A percentile compares a stretch with the other conserved stretches of the same genome.
phyloP scores from a whole-genome alignment of 2,888 invertebrate species.

The Phymatocera aterrima region DNA sequence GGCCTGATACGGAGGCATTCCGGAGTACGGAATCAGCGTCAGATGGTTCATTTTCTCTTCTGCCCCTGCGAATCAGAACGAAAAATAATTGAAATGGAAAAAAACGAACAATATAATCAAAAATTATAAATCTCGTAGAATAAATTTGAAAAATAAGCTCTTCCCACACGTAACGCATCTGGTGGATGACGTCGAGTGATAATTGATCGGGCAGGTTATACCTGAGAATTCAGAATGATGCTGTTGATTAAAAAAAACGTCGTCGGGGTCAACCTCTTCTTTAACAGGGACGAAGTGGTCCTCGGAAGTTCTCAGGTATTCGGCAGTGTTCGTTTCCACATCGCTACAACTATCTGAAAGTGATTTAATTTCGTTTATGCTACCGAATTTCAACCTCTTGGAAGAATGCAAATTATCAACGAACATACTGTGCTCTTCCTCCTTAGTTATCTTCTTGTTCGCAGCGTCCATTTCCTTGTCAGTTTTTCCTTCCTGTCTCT shows the following conservation, averaged over 20 bases:
- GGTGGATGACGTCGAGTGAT: no score
- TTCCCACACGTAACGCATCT: no score
- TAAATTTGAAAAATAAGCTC: background rate
- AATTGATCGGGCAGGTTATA: no score
- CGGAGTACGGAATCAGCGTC: conserved; percentile 31
- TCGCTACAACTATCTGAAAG: conserved; percentile 39
- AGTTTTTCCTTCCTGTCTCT: conserved; percentile 63
- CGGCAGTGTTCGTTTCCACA: conserved; percentile 38
- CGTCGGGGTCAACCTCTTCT: conserved; percentile 39
- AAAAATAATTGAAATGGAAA: conserved; percentile 81
- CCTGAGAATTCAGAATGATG: conserved; percentile 38
- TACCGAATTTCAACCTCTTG: background rate
- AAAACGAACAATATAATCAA: background rate
- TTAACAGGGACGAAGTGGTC: conserved; percentile 39
- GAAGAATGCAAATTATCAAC: background rate
- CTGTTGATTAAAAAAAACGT: conserved; percentile 33
- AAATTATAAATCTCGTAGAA: background rate
- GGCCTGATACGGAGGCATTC: conserved; percentile 26
- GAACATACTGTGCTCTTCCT: conserved; percentile 74
- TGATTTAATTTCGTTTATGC: background rate
- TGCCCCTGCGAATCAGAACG: background rate
- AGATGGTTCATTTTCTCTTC: conserved; percentile 38
- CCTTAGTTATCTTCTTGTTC: conserved; percentile 59
- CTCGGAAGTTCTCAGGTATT: conserved; percentile 32
- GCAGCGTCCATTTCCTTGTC: conserved; percentile 41